phyloP scores from a whole-genome alignment of 2,113 vertebrate genomes.

The Mus musculus region DNA sequence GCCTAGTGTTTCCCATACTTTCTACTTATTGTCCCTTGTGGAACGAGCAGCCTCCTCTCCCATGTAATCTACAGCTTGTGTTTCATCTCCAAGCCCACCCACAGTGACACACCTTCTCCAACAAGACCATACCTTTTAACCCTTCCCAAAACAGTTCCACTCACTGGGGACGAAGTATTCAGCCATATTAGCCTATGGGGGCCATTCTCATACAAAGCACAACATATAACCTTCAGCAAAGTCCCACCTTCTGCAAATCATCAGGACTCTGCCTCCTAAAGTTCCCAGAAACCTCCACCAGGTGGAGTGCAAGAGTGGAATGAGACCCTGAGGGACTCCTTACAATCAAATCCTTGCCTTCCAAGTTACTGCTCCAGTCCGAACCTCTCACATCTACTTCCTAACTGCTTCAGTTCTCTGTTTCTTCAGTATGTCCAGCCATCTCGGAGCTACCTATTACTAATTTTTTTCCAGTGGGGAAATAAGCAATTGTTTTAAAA shows the following conservation, averaged over 20 bases:
- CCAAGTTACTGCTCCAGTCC: rapidly evolving
- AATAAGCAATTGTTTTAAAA: not conserved
- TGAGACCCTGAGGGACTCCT: too few relatives aligned
- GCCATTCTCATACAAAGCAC: not conserved
- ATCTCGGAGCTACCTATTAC: not conserved
- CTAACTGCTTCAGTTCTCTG: not conserved
- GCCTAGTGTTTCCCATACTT: not conserved
- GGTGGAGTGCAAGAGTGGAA: not conserved
- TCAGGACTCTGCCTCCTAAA: not conserved
- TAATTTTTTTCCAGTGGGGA: not conserved
- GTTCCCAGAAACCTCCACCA: not conserved
- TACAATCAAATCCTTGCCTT: not conserved
- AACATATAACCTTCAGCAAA: not conserved
- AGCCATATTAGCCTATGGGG: not conserved
- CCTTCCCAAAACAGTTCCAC: not conserved
- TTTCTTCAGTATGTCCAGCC: not conserved
- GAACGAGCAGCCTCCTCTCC: not conserved
- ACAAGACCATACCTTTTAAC: not conserved
- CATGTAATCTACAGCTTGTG: not conserved
- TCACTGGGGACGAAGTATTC: not conserved
- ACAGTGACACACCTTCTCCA: not conserved
- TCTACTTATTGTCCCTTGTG: not conserved
- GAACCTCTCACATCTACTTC: not conserved
- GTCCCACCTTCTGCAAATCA: not conserved
- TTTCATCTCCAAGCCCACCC: not conserved